Evolutionary conservation across 2,113 vertebrate genomes (phyloP).

Genomic region (Corydoras sp.): DNA sequence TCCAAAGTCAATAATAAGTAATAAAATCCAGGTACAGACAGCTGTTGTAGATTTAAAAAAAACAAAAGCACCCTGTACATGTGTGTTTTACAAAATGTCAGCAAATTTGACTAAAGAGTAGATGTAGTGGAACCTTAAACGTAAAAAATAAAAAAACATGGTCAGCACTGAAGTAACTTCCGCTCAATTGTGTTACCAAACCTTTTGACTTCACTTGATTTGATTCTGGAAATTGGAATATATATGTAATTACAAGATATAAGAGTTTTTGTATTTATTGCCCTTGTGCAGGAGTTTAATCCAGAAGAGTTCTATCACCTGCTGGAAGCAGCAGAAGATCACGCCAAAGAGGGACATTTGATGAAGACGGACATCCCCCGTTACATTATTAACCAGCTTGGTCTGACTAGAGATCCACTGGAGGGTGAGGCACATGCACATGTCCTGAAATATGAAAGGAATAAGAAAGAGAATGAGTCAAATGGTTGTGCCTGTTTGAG

Average conservation of each 20-base stretch:
- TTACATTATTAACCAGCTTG: conserved; percentile 92
- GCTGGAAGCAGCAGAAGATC: conserved; percentile 95
- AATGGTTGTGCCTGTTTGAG: background rate
- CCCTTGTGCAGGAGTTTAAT: conserved; percentile 82
- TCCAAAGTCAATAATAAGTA: background rate
- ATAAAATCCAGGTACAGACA: background rate
- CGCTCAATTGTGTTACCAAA: too few species aligned
- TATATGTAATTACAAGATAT: too few species aligned
- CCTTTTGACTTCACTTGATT: too few species aligned
- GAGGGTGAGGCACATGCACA: conserved; percentile 72
- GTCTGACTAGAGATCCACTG: conserved; percentile 93
- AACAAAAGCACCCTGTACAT: too few species aligned
- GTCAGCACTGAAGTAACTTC: background rate
- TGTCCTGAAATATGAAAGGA: background rate
- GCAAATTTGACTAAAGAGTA: too few species aligned
- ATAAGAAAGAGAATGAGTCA: background rate
- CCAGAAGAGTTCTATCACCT: conserved; percentile 98
- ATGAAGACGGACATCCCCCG: conserved; percentile 97
- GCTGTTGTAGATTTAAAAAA: too few species aligned
- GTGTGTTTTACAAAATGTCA: too few species aligned
- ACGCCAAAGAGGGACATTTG: conserved; percentile 94
- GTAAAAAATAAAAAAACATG: background rate
- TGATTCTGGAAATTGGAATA: too few species aligned
- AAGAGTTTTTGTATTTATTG: background rate
- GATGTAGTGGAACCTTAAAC: too few species aligned